Evolutionary conservation across 1,140 invertebrate genomes (phyloP), one percentile per base, ranked within the genome.

Genomic region (Bombus cullumanus): DNA sequence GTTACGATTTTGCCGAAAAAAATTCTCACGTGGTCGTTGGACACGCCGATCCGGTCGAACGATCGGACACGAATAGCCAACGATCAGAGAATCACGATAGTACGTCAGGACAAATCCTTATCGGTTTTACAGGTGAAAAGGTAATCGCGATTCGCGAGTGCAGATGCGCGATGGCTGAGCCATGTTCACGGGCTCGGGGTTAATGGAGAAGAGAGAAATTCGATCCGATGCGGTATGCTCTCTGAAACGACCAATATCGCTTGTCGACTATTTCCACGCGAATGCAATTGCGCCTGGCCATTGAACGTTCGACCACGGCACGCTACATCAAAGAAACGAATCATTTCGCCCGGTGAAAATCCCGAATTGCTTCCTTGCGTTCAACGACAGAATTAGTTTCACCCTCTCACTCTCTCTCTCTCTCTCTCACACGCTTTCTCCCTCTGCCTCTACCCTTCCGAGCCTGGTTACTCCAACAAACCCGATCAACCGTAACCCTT

Each of bases 161-260:
- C 57, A 71, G 41, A 57, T 74, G 85, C 72, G 72, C 77, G 68
- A 86, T n/a, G 57, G 75, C 64, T 69, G n/a, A 25, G 37, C 34
- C 47, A 34, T 18, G 62, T 25, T 2, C 10, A 25, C 22, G 75
- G 25, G 41, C 57, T 57, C 28, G 39, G 76, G 43, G 83, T 80
- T 86, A 87, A 87, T 87, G 72, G 64, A 69, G 77, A 77, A 72
- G 78, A 89, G 64, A 78, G 72, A 37, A 69, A 85, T 87, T 81
- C 79, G 73, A 81, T 81, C 80, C 64, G 57, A 62, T 34, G 72
- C 77, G 81, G 81, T 75, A 62, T 69, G 47, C 57, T 59, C 69
- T 47, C 47, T 68, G 74, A 77, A 83, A 83, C 86, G 68, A 79
- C 73, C 89, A 86, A 88, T 86, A 83, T 83, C 72, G 81, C 85